Base-by-base conservation (phyloP, 2,113 vertebrate species). In the Zeus faber region DNA sequence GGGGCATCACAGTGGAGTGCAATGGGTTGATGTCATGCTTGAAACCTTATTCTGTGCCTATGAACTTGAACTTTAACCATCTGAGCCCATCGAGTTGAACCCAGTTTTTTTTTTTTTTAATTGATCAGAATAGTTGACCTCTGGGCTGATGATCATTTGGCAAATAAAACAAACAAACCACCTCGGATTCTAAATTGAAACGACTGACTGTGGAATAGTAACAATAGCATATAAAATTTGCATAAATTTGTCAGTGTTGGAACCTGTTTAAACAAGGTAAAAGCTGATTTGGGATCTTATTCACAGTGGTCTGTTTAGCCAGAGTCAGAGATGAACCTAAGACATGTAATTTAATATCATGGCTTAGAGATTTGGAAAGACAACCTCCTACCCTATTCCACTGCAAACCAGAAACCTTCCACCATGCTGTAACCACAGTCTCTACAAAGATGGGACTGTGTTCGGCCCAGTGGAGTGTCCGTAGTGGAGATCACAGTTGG, bases 401-500 rank as follows among this genome's bases (percentile, higher is more conserved):
- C 33, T 3, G 33, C 5, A 35, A 35, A 37, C 33, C 29, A 14
- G 13, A 14, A 37, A 37, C 8, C 29, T 33, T 14, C 33, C 33
- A 13, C 33, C n/a, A n/a, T n/a, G 11, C 13, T 5, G n/a, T n/a
- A 14, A 37, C 33, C 13, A 37, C 33, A 4, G 33, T 5, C 3
- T 2, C 27, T 29, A 29, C 27, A 29, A 4, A 14, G 2, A 14
- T 37, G 33, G 1, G 33, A 14, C 33, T 37, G 33, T 35, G 33
- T 13, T 14, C 33, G 11, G 33, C 33, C 2, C n/a, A 2, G 4
- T 41, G 33, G 4, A 16, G 31, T 21, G 33, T 14, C 16, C 21
- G 9, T 25, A 35, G 16, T 29, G 24, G 25, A 14, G 43, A 44
- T n/a, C 65, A 65, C 64, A 72, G 80, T 48, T 72, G 76, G 53